A percentile compares a stretch with the other conserved stretches of the same genome.
These are phyloP conservation scores for Agriopis leucophaearia DNA, from an alignment of 2,888 invertebrate genomes.

Conservation along the genomic window DNA sequence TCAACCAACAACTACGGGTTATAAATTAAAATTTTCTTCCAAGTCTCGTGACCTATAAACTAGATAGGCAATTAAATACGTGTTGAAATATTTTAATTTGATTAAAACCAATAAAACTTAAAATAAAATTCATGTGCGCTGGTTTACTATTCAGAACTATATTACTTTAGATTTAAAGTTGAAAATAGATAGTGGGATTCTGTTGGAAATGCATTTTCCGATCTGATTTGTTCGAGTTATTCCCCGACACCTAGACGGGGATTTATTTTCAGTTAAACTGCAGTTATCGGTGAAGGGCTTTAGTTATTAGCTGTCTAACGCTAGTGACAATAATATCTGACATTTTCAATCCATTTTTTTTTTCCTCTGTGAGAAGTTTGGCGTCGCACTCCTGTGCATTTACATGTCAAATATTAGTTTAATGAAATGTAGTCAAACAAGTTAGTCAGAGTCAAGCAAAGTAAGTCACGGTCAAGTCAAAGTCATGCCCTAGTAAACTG, in stretches of 20 bases:
- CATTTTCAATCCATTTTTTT: neutral
- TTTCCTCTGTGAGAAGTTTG: too few species aligned
- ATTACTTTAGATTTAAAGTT: constrained; percentile 11
- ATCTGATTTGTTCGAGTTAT: constrained; percentile 22
- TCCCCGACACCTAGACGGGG: constrained; percentile 13
- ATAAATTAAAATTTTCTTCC: constrained; percentile 24
- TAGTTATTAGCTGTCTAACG: constrained; percentile 2
- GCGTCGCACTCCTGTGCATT: too few species aligned
- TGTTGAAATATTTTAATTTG: constrained; percentile 47
- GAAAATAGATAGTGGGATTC: constrained; percentile 5
- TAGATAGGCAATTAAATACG: constrained; percentile 47
- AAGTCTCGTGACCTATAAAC: constrained; percentile 36
- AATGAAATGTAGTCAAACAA: too few species aligned
- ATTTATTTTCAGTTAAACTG: constrained; percentile 30
- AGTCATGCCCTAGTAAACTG: too few species aligned
- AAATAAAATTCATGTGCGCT: constrained; percentile 19
- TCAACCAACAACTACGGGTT: constrained; percentile 16
- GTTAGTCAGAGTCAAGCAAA: too few species aligned
- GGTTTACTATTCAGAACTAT: constrained; percentile 12
- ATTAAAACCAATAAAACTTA: constrained; percentile 43
- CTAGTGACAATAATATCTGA: neutral
- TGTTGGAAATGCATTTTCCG: constrained; percentile 21
- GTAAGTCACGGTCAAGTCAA: too few species aligned
- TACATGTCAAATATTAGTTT: too few species aligned
- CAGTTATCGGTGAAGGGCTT: constrained; percentile 22